phyloP scores from a whole-genome alignment of 1,140 invertebrate genomes.

The Latrodectus geometricus region DNA sequence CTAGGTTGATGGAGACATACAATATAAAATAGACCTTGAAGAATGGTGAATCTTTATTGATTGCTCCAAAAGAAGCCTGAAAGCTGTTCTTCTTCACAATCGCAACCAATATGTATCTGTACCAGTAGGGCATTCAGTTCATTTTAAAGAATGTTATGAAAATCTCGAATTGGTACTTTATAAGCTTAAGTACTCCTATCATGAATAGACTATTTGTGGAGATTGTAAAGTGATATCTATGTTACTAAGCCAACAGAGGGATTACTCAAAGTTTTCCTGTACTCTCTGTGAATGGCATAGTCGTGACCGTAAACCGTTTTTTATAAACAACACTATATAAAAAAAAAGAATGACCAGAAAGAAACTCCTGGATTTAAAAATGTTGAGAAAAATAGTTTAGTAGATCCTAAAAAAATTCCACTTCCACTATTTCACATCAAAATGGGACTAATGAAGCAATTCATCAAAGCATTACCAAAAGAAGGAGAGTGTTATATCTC shows the following conservation, averaged over 20 bases:
- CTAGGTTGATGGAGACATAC: too few relatives aligned
- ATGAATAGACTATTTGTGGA: background rate
- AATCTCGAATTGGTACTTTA: constrained; percentile 1
- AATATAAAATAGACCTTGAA: background rate
- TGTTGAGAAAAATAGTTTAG: background rate
- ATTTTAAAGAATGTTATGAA: background rate
- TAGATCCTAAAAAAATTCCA: constrained; percentile 63
- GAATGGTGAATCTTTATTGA: background rate
- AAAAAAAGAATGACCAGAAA: background rate
- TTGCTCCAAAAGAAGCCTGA: background rate
- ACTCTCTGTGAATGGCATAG: background rate
- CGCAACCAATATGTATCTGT: background rate
- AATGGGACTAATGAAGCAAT: constrained; percentile 66
- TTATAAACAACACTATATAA: too few relatives aligned
- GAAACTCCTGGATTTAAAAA: background rate
- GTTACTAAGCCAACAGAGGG: too few relatives aligned
- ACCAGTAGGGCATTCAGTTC: background rate
- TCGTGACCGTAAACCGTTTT: too few relatives aligned
- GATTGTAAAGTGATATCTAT: background rate
- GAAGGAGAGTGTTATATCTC: constrained; percentile 66
- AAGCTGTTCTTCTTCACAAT: constrained; percentile 5
- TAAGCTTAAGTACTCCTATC: background rate
- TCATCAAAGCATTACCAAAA: constrained; percentile 50
- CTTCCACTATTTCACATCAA: constrained; percentile 67
- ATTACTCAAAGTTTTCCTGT: too few relatives aligned